These are phyloP conservation scores for Lysandra bellargus DNA, from an alignment of 2,888 invertebrate genomes.

Conservation along the genomic window DNA sequence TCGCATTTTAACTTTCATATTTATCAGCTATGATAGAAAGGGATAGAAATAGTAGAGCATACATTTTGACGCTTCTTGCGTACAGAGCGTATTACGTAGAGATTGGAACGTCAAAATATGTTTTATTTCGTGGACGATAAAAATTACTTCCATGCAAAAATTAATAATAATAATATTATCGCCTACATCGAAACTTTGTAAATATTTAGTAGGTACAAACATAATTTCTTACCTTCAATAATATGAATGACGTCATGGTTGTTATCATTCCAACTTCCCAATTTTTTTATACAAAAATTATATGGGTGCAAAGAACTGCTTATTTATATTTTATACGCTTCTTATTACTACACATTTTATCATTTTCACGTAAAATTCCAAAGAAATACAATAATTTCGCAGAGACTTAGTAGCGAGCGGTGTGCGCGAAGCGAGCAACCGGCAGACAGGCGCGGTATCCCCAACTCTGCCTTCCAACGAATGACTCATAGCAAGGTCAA, in stretches of 20 bases:
- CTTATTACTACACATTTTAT: constrained; percentile 58
- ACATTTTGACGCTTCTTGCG: constrained; percentile 35
- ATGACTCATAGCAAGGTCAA: constrained; percentile 82
- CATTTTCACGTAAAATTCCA: constrained; percentile 51
- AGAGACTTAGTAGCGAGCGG: constrained; percentile 61
- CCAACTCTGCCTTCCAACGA: constrained; percentile 80
- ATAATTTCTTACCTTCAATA: constrained; percentile 68
- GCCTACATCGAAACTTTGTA: not conserved
- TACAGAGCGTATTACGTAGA: constrained; percentile 30
- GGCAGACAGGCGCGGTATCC: constrained; percentile 81
- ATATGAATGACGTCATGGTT: constrained; percentile 80
- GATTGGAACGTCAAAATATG: constrained; percentile 61
- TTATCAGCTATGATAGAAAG: constrained; percentile 48
- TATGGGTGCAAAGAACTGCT: constrained; percentile 49
- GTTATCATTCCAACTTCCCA: constrained; percentile 76
- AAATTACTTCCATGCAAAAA: constrained; percentile 9
- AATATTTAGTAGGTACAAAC: not conserved
- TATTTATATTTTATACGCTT: constrained; percentile 51
- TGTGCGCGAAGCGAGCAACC: constrained; percentile 73
- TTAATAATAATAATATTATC: not conserved
- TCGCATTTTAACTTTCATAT: constrained; percentile 37
- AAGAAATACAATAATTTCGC: constrained; percentile 6
- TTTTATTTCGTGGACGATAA: constrained; percentile 36
- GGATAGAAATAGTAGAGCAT: constrained; percentile 46
- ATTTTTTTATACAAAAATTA: constrained; percentile 63